Evolutionary conservation across 2,888 invertebrate species (phyloP), one percentile per base, ranked within the genome.

Genomic region (Tribolium freemani): DNA sequence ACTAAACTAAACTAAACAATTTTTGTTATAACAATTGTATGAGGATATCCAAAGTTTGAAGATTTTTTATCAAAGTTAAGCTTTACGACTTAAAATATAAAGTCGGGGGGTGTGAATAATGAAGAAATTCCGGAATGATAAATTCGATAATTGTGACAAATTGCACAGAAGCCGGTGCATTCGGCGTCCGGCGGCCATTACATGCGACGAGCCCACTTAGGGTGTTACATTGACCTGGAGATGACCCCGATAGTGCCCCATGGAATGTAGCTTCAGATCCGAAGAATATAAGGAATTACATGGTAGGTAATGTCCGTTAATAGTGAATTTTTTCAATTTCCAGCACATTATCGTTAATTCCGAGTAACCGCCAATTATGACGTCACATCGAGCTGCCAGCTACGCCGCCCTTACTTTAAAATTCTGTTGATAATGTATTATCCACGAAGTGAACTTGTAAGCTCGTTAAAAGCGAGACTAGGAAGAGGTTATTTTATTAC

Each of bases 261-360:
- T 31, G 80, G 83, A 83, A 83, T 83, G 83, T 76, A 78, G 76
- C 75, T 72, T 78, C 80, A 79, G 79, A 81, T 82, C 81, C 75
- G 82, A 77, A 78, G 81, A 78, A 78, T 80, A 78, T 79, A 79
- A 78, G 77, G 80, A 80, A 82, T 80, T 81, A 80, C 81, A 82
- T 78, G 81, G 54, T 26, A 26, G 26, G 78, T 83, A 83, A 83
- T 81, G 78, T 75, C 75, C 74, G 77, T 77, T 82, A 82, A 82
- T 81, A 76, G 78, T 72, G 67, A 71, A 57, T 67, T 67, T 67
- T 67, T 56, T 9, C 16, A 57, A 57, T 67, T 45, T 67, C 56
- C 48, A 57, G 9, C 1, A 58, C 58, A 58, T 58, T 44, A 58
- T 64, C 64, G 64, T 64, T 50, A 64, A 64, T 51, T 30, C 53